Conservation (phyloP, 2,113 vertebrate genomes). For the Xenopus borealis region DNA sequence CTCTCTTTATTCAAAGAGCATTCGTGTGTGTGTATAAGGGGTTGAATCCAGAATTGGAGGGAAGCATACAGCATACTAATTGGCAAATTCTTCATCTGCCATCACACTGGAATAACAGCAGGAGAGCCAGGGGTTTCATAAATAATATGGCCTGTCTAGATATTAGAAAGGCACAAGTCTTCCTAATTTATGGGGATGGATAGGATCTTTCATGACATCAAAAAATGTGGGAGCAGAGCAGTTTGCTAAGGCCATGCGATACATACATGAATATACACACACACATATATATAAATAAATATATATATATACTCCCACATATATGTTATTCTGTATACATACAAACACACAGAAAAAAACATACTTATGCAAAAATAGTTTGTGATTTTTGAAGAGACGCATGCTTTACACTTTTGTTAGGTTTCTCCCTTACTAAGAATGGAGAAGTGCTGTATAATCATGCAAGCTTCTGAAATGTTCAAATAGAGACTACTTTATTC, state of each 20-base stretch:
- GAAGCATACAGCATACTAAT: conserved; percentile 14
- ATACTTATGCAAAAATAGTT: background rate
- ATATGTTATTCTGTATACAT: too few relatives aligned
- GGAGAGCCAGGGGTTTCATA: conserved; percentile 1
- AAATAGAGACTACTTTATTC: background rate
- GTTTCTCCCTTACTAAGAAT: background rate
- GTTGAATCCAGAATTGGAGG: background rate
- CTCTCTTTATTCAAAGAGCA: background rate
- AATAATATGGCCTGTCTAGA: conserved; percentile 11
- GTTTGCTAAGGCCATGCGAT: too few relatives aligned
- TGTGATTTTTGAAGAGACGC: too few relatives aligned
- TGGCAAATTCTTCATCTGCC: conserved; percentile 15
- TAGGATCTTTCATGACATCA: background rate
- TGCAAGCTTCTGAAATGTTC: background rate
- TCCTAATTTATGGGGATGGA: conserved; percentile 24
- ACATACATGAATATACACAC: background rate
- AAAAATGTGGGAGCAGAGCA: background rate
- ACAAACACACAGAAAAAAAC: background rate
- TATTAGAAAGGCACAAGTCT: conserved; percentile 25
- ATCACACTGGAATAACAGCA: conserved; percentile 12
- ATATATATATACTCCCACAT: background rate
- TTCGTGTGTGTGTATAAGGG: background rate
- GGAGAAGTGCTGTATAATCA: background rate
- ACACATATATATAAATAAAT: too few relatives aligned
- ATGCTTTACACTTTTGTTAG: too few relatives aligned